Percentiles rank a stretch among this genome's conserved stretches.
Conservation (phyloP, 2,113 vertebrate genomes). For the Cynocephalus volans region DNA sequence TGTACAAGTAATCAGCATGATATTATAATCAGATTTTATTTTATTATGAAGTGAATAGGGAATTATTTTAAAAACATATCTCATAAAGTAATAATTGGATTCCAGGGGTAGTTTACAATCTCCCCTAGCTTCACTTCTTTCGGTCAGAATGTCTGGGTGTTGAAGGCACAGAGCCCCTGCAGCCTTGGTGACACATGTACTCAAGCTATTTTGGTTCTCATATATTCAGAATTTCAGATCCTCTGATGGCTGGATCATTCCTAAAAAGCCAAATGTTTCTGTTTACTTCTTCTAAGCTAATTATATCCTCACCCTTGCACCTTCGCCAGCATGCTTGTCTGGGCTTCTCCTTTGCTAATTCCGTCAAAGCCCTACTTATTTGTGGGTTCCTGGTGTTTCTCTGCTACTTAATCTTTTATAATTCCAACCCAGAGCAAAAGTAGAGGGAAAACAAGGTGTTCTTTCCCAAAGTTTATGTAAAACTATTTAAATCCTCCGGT, state of each 20-base stretch:
- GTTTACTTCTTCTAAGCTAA: slow-evolving; percentile 47
- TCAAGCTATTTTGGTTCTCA: slow-evolving; percentile 48
- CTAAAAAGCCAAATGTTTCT: not conserved
- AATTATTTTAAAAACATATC: not conserved
- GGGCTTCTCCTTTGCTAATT: not conserved
- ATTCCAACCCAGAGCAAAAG: not conserved
- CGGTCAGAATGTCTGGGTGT: not conserved
- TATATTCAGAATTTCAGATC: not conserved
- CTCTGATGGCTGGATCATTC: not conserved
- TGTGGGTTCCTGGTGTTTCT: not conserved
- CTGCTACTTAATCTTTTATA: not conserved
- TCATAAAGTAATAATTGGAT: not conserved
- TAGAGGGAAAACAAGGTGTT: not conserved
- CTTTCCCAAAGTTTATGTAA: not conserved
- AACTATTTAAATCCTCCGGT: not conserved
- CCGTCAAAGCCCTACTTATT: not conserved
- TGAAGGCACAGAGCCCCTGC: not conserved
- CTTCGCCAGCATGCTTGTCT: not conserved
- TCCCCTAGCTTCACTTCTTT: not conserved
- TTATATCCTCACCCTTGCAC: not conserved
- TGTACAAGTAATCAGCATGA: not conserved
- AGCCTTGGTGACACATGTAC: not conserved
- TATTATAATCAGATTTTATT: not conserved
- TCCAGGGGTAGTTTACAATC: not conserved
- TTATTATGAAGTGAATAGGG: not conserved